These are phyloP conservation scores for Drosophila suboccidentalis DNA, from an alignment of 2,888 invertebrate species.

Conservation along the genomic window DNA sequence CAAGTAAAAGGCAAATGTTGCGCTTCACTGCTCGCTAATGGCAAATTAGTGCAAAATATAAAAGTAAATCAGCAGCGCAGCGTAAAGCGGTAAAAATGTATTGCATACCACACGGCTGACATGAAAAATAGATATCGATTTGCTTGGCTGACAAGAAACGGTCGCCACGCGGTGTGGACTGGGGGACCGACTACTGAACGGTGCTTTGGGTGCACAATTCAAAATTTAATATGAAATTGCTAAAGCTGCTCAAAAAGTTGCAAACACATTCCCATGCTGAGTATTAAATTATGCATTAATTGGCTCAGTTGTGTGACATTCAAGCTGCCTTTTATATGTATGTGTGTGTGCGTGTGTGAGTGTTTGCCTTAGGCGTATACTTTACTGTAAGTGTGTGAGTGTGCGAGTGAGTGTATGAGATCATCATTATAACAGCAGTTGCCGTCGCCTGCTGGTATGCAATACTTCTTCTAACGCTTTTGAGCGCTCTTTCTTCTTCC, in stretches of 20 bases:
- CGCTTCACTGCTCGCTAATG: slow-evolving; percentile 63
- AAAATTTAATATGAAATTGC: slow-evolving; percentile 41
- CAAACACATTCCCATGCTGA: slow-evolving; percentile 7
- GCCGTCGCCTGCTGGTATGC: slow-evolving; percentile 70
- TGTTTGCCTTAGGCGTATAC: slow-evolving; percentile 26
- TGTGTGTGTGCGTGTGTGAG: slow-evolving; percentile 27
- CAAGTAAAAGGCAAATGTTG: slow-evolving; percentile 50
- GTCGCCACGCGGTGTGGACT: slow-evolving; percentile 10
- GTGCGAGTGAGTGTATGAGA: slow-evolving; percentile 59
- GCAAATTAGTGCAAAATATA: slow-evolving; percentile 45
- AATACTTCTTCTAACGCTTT: slow-evolving; percentile 54
- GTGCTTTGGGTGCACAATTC: slow-evolving; percentile 36
- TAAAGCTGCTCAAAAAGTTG: slow-evolving; percentile 18
- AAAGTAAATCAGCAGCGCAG: slow-evolving; percentile 22
- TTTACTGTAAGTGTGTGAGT: slow-evolving; percentile 29
- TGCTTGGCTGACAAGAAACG: slow-evolving; percentile 33
- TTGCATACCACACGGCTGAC: slow-evolving; percentile 78
- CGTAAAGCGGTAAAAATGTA: slow-evolving; percentile 60
- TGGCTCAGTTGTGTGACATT: slow-evolving; percentile 54
- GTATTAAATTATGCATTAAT: slow-evolving; percentile 49
- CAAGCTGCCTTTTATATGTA: slow-evolving; percentile 15
- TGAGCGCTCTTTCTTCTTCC: slow-evolving; percentile 26
- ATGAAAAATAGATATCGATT: slow-evolving; percentile 81
- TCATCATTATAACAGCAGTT: slow-evolving; percentile 63
- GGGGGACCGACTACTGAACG: slow-evolving; percentile 4